Evolutionary conservation across 2,888 invertebrate species (phyloP), one percentile per base, ranked within the genome.

Genomic region (Hyalella azteca): DNA sequence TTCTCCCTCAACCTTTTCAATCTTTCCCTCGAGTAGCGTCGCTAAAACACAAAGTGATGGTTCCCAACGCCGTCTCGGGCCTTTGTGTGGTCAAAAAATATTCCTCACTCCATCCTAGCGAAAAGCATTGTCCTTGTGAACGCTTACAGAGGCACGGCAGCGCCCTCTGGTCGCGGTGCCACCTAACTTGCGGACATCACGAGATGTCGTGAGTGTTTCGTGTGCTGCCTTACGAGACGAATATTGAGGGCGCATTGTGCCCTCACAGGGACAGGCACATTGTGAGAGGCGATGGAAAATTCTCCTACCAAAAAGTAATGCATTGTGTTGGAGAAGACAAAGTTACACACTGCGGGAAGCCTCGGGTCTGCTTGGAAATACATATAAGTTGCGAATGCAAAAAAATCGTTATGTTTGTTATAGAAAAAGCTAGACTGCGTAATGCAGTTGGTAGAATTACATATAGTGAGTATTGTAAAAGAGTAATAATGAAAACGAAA

Each of bases 61-160:
- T 66, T 66, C 66, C 66, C 66, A 66, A 66, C 66, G 66, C 66
- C 66, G 66, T 66, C 66, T 66, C 66, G 36, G 15, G 66, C 66
- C 66, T 66, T 66, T 66, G 66, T 66, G 66, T 66, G 66, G 66
- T 66, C 66, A 66, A 66, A 66, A 66, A 66, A 66, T 66, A 66
- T 66, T 66, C 66, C 36, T n/a, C 36, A 22, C 66, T 66, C 66
- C 66, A 66, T n/a, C 66, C 36, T 7, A 39, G 66, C 66, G 66
- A 36, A 66, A 66, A 66, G 66, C 66, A 29, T 66, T 66, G 66
- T 66, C 66, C 66, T 36, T 66, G 9, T 32, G 66, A 11, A 15
- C 66, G 36, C 36, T n/a, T 36, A 29, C 39, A 29, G 66, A n/a
- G 29, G 36, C 29, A n/a, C 36, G 22, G 66, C 19, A 32, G 66